Evolutionary conservation across 2,113 vertebrate genomes (phyloP), one percentile per base, ranked within the genome.

Genomic region (Festucalex cinctus): DNA sequence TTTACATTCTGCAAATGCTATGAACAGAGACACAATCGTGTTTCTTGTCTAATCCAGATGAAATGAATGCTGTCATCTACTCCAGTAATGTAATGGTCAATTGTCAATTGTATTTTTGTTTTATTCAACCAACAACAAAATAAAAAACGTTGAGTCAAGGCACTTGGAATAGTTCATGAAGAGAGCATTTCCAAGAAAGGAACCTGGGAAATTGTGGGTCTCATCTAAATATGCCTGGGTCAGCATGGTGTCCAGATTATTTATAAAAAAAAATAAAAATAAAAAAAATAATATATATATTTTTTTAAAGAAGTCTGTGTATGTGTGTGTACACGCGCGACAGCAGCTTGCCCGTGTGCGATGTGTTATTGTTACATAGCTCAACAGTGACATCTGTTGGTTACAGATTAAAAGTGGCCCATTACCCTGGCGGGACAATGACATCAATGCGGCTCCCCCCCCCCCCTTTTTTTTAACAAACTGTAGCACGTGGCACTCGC

Each of bases 321-420:
- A n/a, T 22, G 22, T 58, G 10, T 3, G 22, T 24, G 51, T 51
- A 9, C 20, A 3, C 44, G 44, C 5, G 16, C 6, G 16, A 17
- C 5, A 16, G 2, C 46, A n/a, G 6, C 46, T 7, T 10, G 39
- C 1, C 9, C 13, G 12, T 2, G 39, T 41, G 39, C 13, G n/a
- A n/a, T n/a, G n/a, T n/a, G 17, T 14, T 0, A 63, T 17, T 46
- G 14, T 7, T 13, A 60, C 49, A 69, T 70, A 61, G 67, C 26
- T 70, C 63, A 56, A 24, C 12, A 16, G 54, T 59, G 83, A 82
- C 85, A 76, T 59, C 86, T 85, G 20, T 77, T 85, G 86, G 78
- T 20, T 3, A 22, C 3, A 43, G 7, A 20, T 1, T 1, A n/a
- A 36, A 20, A 9, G 32, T 43, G 2, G 28, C 35, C 28, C 5